Evolutionary conservation across 2,888 invertebrate genomes (phyloP), one percentile per base, ranked within the genome.

Genomic region (Hermodice carunculata): DNA sequence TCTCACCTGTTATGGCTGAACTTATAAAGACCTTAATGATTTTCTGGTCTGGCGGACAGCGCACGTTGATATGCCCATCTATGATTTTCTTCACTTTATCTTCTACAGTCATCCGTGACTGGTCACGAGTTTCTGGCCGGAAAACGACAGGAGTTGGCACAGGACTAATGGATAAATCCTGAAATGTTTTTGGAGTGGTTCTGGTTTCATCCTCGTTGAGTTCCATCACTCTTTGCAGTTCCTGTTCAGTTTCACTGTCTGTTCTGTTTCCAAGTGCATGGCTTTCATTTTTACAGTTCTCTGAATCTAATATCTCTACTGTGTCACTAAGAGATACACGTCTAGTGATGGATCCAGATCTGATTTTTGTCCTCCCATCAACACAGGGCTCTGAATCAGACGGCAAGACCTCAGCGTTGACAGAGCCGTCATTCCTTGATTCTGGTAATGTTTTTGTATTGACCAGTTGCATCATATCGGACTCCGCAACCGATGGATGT

Each of bases 1-100:
- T 34, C 53, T 58, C 71, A 81, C 81, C 82, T 70, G 73, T 67
- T 43, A 75, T 77, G 17, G 77, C 79, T 2, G 78, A 74, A 44
- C 75, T 71, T 49, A 83, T 40, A 56, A 77, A 82, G 11, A 82
- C 53, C 19, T 71, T 70, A n/a, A 79, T 61, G 14, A 69, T 60
- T 57, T 74, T 77, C 40, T 74, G 71, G 43, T 76, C 75, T 4
- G 73, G 66, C 5, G 77, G 76, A 63, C 79, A 79, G 17, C 67
- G 49, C 3, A 74, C 62, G 49, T 79, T 72, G 11, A 80, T 73
- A 6, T 71, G 61, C 17, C 82, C 82, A 42, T 70, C 48, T 8
- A 83, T 64, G 28, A 81, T 75, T 49, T 71, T 70, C 5, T 58
- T 66, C 62, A 78, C 75, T 37, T 69, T 67, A 31, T 81, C 81